Evolutionary conservation across 2,888 invertebrate species (phyloP).

Genomic region (Pharmacophagus antenor): DNA sequence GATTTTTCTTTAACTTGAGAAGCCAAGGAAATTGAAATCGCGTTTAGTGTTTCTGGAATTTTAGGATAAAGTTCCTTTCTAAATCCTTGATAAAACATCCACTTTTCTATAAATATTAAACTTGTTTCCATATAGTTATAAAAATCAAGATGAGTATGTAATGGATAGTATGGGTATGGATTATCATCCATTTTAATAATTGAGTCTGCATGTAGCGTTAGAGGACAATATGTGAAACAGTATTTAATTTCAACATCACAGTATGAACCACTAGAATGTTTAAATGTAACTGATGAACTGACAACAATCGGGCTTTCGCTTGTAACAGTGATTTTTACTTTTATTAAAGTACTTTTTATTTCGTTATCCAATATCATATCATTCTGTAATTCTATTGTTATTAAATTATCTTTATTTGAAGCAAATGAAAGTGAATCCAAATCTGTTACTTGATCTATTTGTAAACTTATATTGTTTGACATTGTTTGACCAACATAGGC

Average conservation of each 20-base stretch:
- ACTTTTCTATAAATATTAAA: conserved; percentile 62
- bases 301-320: conserved; percentile 45
- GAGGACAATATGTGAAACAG: conserved; percentile 61
- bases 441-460: conserved; percentile 47
- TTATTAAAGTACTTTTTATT: conserved; percentile 46
- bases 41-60: conserved; percentile 70
- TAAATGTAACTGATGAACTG: conserved; percentile 49
- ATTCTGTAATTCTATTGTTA: conserved; percentile 40
- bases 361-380: conserved; percentile 20
- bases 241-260: conserved; percentile 65
- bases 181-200: conserved; percentile 49
- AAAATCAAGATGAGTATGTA: conserved; percentile 47
- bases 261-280: conserved; percentile 53
- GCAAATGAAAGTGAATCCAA: conserved; percentile 43
- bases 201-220: conserved; percentile 58
- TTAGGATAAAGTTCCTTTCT: conserved; percentile 68
- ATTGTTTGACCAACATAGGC: conserved; percentile 49
- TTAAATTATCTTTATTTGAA: conserved; percentile 51
- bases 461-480: conserved; percentile 46
- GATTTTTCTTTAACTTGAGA: conserved; percentile 50
- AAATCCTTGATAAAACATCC: conserved; percentile 76
- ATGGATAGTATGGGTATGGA: conserved; percentile 68
- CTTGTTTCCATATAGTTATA: conserved; percentile 59
- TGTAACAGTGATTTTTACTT: conserved; percentile 49
- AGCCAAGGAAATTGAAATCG: conserved; percentile 55